Conservation (phyloP, 2,888 invertebrate genomes). For the Portevinia maculata region DNA sequence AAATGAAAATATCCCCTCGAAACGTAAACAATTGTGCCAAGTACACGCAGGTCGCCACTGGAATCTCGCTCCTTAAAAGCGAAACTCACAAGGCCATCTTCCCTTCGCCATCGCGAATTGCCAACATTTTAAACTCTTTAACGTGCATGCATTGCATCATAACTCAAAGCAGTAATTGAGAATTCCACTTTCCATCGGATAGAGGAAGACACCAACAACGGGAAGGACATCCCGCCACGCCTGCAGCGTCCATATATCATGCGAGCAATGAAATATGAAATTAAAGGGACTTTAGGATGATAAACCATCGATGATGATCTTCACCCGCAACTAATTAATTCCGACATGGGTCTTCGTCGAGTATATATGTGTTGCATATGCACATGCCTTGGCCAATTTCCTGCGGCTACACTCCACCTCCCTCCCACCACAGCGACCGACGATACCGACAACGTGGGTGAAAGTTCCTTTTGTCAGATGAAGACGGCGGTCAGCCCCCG, state of each 20-base stretch:
- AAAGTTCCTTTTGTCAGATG: conserved; percentile 41
- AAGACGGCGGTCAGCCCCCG: conserved; percentile 5
- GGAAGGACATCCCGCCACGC: conserved; percentile 64
- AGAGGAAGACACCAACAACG: conserved; percentile 22
- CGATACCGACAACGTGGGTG: conserved; percentile 28
- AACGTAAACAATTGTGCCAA: conserved; percentile 43
- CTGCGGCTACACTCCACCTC: conserved; percentile 3
- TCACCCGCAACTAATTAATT: conserved; percentile 74
- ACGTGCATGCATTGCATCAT: conserved; percentile 58
- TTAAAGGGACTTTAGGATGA: conserved; percentile 68
- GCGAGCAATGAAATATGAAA: conserved; percentile 68
- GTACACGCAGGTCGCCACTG: conserved; percentile 46
- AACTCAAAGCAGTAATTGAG: conserved; percentile 67
- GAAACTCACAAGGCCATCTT: conserved; percentile 68
- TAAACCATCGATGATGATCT: conserved; percentile 73
- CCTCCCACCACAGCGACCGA: conserved; percentile 6
- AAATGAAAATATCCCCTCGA: conserved; percentile 5
- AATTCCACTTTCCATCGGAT: conserved; percentile 68
- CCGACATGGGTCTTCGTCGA: conserved; percentile 51
- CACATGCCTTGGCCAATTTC: conserved; percentile 41
- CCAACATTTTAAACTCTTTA: neutral
- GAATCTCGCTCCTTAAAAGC: conserved; percentile 40
- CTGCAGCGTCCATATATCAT: conserved; percentile 57
- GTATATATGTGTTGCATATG: conserved; percentile 13
- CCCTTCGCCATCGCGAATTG: neutral